Evolutionary conservation across 2,797 vertebrate genomes (phyloP).

Genomic region (Chaetophractus vellerosus): DNA sequence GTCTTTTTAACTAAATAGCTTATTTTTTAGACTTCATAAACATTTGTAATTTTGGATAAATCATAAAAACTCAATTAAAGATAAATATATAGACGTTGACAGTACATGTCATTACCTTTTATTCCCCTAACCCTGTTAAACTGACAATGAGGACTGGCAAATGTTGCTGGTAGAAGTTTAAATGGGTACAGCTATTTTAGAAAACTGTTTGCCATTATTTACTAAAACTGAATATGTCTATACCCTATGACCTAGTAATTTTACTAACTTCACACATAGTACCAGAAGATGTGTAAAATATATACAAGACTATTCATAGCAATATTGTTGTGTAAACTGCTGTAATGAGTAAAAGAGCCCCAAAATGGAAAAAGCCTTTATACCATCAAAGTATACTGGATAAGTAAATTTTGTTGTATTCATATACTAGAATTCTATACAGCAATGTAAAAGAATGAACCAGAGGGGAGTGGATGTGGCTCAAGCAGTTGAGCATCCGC

Average conservation of each 20-base stretch:
- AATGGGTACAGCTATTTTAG: background rate
- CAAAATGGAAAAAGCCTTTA: background rate
- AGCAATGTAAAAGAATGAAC: background rate
- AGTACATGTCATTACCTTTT: fast-evolving
- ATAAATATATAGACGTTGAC: background rate
- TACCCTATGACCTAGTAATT: too few relatives aligned
- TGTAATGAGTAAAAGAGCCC: background rate
- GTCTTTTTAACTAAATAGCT: background rate
- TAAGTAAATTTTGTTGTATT: too few relatives aligned
- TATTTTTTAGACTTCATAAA: background rate
- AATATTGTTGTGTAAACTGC: background rate
- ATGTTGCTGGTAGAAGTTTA: background rate
- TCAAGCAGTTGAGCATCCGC: too few relatives aligned
- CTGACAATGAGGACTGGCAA: fast-evolving
- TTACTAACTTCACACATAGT: fast-evolving
- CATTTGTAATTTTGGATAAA: background rate
- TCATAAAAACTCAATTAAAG: background rate
- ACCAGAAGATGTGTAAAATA: background rate
- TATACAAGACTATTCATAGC: background rate
- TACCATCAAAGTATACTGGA: background rate
- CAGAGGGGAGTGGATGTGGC: background rate
- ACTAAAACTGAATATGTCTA: fast-evolving
- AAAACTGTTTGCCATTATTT: background rate
- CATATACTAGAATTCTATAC: background rate
- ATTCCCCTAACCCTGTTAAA: background rate